Conservation (phyloP, 2,113 vertebrate species). For the Vimba vimba region DNA sequence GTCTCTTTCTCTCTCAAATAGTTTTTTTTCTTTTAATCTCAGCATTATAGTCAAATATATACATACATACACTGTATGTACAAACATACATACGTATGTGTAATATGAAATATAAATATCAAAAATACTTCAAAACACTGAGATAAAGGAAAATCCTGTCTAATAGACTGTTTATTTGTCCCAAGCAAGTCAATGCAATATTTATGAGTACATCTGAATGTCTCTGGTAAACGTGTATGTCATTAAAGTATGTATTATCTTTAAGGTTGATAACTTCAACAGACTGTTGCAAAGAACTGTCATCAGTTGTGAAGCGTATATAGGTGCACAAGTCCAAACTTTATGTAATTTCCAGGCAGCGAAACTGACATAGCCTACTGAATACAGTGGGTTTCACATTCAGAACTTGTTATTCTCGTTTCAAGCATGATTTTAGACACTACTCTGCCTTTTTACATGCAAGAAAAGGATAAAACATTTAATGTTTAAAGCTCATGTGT, state of each 20-base stretch:
- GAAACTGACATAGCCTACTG: background rate
- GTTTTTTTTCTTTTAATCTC: no score
- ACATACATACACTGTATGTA: background rate
- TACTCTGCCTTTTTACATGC: background rate
- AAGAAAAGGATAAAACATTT: no score
- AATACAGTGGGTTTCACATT: background rate
- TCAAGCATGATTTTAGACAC: background rate
- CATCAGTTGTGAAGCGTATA: background rate
- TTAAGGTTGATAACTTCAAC: background rate
- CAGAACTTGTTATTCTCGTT: background rate
- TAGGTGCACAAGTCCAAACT: slow-evolving; percentile 15
- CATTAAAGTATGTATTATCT: background rate
- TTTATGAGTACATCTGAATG: background rate
- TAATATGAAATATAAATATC: no score
- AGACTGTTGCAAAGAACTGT: background rate
- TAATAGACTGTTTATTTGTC: background rate
- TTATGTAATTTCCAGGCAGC: background rate
- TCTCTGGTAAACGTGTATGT: background rate
- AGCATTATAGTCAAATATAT: no score
- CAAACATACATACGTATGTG: background rate
- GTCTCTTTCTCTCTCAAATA: no score
- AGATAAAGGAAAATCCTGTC: background rate
- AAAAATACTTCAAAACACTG: no score
- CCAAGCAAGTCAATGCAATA: background rate
- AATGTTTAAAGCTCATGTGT: background rate